A percentile compares a stretch with the other conserved stretches of the same genome.
phyloP scores from a whole-genome alignment of 2,113 vertebrate genomes.

The Apodemus speciosus region DNA sequence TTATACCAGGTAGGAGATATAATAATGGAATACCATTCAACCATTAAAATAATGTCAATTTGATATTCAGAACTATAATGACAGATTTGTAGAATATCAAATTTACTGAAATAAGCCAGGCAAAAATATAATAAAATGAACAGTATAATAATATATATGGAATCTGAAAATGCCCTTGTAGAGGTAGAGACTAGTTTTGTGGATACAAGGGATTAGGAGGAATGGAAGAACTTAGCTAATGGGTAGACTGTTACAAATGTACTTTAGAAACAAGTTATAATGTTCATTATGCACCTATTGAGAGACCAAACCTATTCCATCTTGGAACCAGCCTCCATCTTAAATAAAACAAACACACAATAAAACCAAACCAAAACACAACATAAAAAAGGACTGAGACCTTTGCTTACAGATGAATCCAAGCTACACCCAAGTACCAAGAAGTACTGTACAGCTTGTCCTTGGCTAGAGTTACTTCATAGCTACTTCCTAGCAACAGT shows the following conservation, averaged over 20 bases:
- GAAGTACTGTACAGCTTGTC: no score
- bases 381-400: no score
- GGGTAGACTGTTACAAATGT: background rate
- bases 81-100: background rate
- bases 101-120: background rate
- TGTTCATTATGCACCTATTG: no score
- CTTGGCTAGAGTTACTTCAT: no score
- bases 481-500: no score
- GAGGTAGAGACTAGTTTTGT: background rate
- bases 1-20: background rate
- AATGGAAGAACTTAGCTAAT: background rate
- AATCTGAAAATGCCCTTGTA: background rate
- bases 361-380: no score
- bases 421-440: no score
- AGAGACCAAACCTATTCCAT: no score
- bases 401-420: no score
- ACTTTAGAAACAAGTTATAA: background rate
- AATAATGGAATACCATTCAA: background rate
- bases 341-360: no score
- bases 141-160: background rate
- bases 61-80: no score
- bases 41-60: background rate
- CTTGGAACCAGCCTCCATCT: no score
- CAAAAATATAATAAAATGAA: background rate
- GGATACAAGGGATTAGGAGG: background rate